phyloP scores from a whole-genome alignment of 2,888 invertebrate genomes.

The Oasisia sp. region DNA sequence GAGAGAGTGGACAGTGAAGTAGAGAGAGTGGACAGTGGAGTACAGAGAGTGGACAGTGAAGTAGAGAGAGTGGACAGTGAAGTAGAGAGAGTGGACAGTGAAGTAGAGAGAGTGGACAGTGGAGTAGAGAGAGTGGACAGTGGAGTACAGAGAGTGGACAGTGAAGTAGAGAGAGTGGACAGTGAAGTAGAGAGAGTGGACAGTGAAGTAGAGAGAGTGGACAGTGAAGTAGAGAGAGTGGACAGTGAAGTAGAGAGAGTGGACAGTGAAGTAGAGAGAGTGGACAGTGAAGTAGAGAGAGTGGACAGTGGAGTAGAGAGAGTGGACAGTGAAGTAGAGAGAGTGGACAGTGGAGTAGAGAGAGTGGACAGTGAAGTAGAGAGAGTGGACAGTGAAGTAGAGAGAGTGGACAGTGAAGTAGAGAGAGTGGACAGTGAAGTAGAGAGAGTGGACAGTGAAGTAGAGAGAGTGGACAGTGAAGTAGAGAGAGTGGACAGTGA shows the following conservation, averaged over 20 bases:
- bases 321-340: constrained; percentile 31
- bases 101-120: neutral
- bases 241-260: neutral
- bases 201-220: neutral
- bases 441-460: constrained; percentile 27
- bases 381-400: too few species aligned
- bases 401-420: constrained; percentile 28
- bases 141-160: too few species aligned
- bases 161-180: neutral
- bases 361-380: constrained; percentile 29
- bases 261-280: constrained; percentile 33
- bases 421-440: too few species aligned
- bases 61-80: neutral
- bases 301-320: neutral
- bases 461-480: too few species aligned
- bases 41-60: too few species aligned
- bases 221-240: too few species aligned
- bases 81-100: too few species aligned
- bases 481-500: neutral
- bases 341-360: too few species aligned
- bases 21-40: neutral
- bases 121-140: neutral
- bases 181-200: too few species aligned
- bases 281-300: neutral
- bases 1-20: too few species aligned